A percentile compares a stretch with the other conserved stretches of the same genome.
These are phyloP conservation scores for Drosophila miranda DNA, from an alignment of 1,140 invertebrate species.

Conservation along the genomic window DNA sequence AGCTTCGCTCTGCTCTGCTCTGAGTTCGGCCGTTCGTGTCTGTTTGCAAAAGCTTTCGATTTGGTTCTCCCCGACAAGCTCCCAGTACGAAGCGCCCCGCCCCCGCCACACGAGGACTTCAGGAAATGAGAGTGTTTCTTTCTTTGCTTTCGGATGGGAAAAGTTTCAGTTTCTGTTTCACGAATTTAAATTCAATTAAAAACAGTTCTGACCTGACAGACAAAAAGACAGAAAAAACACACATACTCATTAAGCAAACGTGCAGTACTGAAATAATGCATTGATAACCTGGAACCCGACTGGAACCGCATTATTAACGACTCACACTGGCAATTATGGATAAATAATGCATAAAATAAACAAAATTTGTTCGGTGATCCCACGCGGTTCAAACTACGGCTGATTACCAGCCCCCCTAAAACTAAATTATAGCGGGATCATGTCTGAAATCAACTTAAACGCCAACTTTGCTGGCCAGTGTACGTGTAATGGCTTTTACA, in stretches of 20 bases:
- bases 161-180: constrained; percentile 9
- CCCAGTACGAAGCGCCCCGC: background rate
- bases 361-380: constrained; percentile 51
- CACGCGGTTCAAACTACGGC: constrained; percentile 35
- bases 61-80: constrained; percentile 26
- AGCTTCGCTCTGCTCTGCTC: constrained; percentile 61
- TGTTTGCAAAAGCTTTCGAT: constrained; percentile 59
- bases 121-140: constrained; percentile 42
- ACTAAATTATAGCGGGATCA: constrained; percentile 7
- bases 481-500: background rate
- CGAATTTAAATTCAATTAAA: constrained; percentile 14
- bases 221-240: constrained; percentile 31
- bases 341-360: constrained; percentile 23
- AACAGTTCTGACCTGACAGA: constrained; percentile 23
- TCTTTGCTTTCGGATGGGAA: background rate
- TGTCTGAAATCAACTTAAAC: background rate
- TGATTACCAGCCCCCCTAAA: constrained; percentile 43
- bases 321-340: constrained; percentile 54
- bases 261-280: constrained; percentile 26
- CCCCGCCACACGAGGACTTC: constrained; percentile 57
- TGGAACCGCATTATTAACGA: constrained; percentile 36
- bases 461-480: background rate
- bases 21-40: constrained; percentile 58
- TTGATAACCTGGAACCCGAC: constrained; percentile 52
- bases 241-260: constrained; percentile 42